These are phyloP conservation scores for Pocillopora meandrina DNA, from an alignment of 92 coral and sea anemone species.

Conservation along the genomic window DNA sequence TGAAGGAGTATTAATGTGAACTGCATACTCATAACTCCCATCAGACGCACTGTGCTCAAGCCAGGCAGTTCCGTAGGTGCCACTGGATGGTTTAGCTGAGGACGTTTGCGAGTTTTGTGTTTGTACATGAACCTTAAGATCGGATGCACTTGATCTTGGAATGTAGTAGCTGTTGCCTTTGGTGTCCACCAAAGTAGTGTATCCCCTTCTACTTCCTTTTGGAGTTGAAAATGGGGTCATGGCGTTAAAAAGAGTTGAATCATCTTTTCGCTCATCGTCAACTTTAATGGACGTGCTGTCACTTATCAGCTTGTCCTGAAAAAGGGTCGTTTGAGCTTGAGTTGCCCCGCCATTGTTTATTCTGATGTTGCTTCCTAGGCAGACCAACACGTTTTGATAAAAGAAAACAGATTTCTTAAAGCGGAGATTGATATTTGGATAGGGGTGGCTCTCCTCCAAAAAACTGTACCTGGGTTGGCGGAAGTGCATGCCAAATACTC, in stretches of 20 bases:
- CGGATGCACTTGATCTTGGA: too few species aligned
- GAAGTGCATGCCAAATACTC: slow-evolving; percentile 1
- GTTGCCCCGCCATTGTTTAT: too few species aligned
- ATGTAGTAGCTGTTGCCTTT: neutral
- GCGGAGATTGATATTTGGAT: neutral
- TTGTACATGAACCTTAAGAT: too few species aligned
- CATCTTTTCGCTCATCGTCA: slow-evolving; percentile 38
- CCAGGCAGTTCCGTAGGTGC: slow-evolving; percentile 59
- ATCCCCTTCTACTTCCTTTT: neutral
- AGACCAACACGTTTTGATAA: too few species aligned
- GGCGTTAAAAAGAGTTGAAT: neutral
- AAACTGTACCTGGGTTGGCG: slow-evolving; percentile 43
- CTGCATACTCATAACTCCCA: slow-evolving; percentile 37
- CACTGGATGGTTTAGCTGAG: slow-evolving; percentile 9
- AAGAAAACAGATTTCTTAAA: too few species aligned
- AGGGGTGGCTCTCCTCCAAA: neutral
- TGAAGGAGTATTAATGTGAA: slow-evolving; percentile 18
- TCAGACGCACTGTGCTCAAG: slow-evolving; percentile 49
- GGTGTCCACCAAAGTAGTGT: slow-evolving; percentile 45
- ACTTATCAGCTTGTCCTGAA: too few species aligned
- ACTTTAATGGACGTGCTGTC: neutral
- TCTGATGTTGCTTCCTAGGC: too few species aligned
- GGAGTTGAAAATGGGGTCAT: neutral
- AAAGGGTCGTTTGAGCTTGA: too few species aligned
- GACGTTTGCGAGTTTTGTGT: slow-evolving; percentile 2